Conservation (phyloP, 2,113 vertebrate species). For the Tympanuchus pallidicinctus region DNA sequence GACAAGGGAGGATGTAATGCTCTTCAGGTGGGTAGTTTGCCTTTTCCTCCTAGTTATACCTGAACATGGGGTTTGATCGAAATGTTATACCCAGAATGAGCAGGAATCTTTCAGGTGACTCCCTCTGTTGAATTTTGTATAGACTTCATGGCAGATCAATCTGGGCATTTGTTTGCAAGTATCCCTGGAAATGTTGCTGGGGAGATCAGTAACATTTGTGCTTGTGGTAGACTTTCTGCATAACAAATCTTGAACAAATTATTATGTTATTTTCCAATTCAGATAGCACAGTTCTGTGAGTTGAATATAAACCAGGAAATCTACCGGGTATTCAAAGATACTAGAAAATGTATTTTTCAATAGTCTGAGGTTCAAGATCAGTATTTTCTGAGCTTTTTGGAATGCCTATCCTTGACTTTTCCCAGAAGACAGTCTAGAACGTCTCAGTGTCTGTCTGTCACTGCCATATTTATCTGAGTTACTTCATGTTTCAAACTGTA, state of each 20-base stretch:
- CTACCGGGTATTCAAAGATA: neutral
- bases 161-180: neutral
- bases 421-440: neutral
- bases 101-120: neutral
- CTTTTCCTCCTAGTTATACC: neutral
- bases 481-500: neutral
- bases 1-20: neutral
- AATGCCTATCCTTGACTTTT: neutral
- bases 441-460: neutral
- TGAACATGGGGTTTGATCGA: neutral
- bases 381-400: neutral
- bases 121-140: neutral
- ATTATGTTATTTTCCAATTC: neutral
- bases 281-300: neutral
- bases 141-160: neutral
- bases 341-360: neutral
- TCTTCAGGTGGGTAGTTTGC: neutral
- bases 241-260: neutral
- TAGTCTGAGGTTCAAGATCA: neutral
- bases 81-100: neutral
- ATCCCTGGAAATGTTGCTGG: neutral
- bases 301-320: neutral
- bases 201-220: neutral
- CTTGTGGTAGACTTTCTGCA: neutral
- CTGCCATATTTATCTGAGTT: neutral